A percentile compares a stretch with the other conserved stretches of the same genome.
phyloP scores from a whole-genome alignment of 2,888 invertebrate genomes.

The Nephrotoma guestfalica region DNA sequence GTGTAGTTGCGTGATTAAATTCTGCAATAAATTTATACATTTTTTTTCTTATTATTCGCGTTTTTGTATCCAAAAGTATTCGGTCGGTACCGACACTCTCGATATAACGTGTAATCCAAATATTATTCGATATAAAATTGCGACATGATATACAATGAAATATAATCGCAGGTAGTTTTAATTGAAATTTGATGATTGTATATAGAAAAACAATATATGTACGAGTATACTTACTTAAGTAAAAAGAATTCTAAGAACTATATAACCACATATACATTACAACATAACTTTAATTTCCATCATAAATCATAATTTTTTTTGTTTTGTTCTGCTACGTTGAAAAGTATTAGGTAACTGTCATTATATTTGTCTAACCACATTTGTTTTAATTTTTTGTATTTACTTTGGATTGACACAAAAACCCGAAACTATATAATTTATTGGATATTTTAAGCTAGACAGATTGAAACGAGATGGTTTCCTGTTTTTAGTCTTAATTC shows the following conservation, averaged over 20 bases:
- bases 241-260: not conserved
- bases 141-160: not conserved
- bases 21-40: not conserved
- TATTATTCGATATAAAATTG: not conserved
- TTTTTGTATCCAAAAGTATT: not conserved
- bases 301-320: not conserved
- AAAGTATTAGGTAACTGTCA: not conserved
- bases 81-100: not conserved
- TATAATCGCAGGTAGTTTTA: not conserved
- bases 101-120: not conserved
- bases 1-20: not conserved
- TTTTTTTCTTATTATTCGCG: not conserved
- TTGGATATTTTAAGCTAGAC: not conserved
- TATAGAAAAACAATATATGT: not conserved
- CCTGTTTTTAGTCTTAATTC: not conserved
- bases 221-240: not conserved
- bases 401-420: not conserved
- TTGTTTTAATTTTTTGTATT: not conserved
- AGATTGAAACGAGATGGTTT: not conserved
- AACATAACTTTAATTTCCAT: not conserved
- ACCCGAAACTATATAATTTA: not conserved
- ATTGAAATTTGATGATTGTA: not conserved
- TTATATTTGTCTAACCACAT: not conserved
- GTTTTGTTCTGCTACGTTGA: not conserved
- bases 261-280: not conserved